Conservation (phyloP, 2,113 vertebrate genomes). For the Charadrius vociferus region DNA sequence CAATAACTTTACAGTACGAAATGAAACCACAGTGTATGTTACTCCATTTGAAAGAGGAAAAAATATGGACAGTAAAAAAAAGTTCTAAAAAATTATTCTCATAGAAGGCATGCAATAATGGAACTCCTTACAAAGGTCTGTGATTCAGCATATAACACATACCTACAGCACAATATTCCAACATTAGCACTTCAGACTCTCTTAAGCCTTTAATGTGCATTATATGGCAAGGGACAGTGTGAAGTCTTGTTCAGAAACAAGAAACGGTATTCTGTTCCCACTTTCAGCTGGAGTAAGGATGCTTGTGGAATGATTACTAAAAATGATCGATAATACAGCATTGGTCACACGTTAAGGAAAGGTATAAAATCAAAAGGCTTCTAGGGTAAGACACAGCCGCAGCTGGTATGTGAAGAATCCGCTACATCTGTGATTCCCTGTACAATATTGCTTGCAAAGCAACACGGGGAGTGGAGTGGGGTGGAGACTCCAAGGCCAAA, state of each 20-base stretch:
- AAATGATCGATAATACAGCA: too few relatives aligned
- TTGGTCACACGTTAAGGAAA: too few relatives aligned
- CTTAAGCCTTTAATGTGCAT: not conserved
- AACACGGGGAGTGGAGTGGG: too few relatives aligned
- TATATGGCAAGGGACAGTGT: not conserved
- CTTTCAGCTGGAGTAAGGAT: not conserved
- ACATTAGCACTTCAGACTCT: not conserved
- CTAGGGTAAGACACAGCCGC: too few relatives aligned
- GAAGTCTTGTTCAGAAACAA: not conserved
- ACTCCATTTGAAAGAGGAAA: not conserved
- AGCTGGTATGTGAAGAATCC: too few relatives aligned
- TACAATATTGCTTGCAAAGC: too few relatives aligned
- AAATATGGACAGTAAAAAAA: not conserved
- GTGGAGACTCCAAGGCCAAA: too few relatives aligned
- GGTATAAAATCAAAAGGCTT: too few relatives aligned
- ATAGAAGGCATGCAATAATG: not conserved
- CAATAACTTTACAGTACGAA: not conserved
- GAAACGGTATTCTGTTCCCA: not conserved
- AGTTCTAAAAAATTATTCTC: not conserved
- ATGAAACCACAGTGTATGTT: not conserved
- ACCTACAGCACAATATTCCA: not conserved
- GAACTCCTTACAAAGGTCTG: not conserved
- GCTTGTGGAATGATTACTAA: too few relatives aligned
- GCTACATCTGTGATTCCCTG: too few relatives aligned
- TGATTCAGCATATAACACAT: not conserved